Evolutionary conservation across 2,113 vertebrate genomes (phyloP), one percentile per base, ranked within the genome.

Genomic region (Monarcha castaneiventris): DNA sequence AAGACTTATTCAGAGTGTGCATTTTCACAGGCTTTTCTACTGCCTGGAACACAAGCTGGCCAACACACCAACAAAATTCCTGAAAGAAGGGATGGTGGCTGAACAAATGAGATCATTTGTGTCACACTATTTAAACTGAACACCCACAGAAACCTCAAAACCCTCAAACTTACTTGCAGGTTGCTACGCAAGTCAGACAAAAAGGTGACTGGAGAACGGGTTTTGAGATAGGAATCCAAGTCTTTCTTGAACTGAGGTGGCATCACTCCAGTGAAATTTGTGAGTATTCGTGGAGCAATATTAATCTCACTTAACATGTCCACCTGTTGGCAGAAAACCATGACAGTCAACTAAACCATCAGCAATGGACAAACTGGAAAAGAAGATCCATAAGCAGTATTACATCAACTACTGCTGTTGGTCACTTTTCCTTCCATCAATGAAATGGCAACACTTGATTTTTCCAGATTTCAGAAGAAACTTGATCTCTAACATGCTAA

Each of bases 241-340:
- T 99, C 99, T 97, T 99, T 99, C 98, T 99, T 99, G 97, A 99
- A 99, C 96, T 99, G 99, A 83, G 99, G 99, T 29, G 99, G 99
- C 99, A 99, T 99, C 85, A 99, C 99, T 58, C 99, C 99, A 33
- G 99, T 99, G 95, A 99, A 99, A 97, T 99, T 99, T 4, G 99
- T 99, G 96, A 99, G 99, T 94, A 99, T 99, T 41, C 99, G 98
- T 22, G 99, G 99, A 69, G 99, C 99, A 12, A 99, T 99, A 93
- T 99, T 99, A 91, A 99, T 99, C 97, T 99, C 99, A 84, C 99
- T 99, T 94, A 99, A 97, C 99, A 99, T 99, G 96, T 99, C 99
- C 98, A 99, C 99, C 99, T 99, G 95, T 64, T 18, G 75, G 66
- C 76, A 76, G 71, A 88, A 96, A 92, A 26, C 2, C 23, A 37